These are phyloP conservation scores for Eulemur mongoz DNA, from an alignment of 2,797 vertebrate genomes.

Conservation along the genomic window DNA sequence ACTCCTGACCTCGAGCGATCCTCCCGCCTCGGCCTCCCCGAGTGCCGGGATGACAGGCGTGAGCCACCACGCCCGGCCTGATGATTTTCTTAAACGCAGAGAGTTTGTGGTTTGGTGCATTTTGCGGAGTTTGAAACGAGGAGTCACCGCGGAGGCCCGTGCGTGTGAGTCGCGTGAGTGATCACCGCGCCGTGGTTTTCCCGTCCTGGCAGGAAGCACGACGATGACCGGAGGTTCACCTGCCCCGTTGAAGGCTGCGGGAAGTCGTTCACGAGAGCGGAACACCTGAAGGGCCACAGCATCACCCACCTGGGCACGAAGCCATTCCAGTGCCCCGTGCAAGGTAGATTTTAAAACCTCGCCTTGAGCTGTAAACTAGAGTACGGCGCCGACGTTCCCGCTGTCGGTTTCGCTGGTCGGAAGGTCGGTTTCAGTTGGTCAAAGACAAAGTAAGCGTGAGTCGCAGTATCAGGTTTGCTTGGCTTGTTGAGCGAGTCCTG, in stretches of 20 bases:
- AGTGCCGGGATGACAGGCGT: too few relatives aligned
- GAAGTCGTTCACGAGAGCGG: conserved; percentile 98
- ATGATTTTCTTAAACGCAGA: background rate
- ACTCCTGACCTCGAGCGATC: too few relatives aligned
- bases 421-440: background rate
- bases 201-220: conserved; percentile 91
- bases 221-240: conserved; percentile 95
- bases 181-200: background rate
- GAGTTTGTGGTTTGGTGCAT: background rate
- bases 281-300: conserved; percentile 98
- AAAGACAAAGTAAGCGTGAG: background rate
- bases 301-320: conserved; percentile 98
- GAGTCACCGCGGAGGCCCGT: background rate
- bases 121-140: background rate
- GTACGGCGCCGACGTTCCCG: background rate
- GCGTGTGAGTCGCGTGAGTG: background rate
- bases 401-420: background rate
- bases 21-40: too few relatives aligned
- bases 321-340: conserved; percentile 96
- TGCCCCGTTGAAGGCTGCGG: conserved; percentile 97
- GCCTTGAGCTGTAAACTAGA: background rate
- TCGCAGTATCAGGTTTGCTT: background rate
- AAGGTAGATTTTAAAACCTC: conserved; percentile 87
- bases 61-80: too few relatives aligned
- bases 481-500: background rate